Base-by-base conservation (phyloP, 2,113 vertebrate genomes). In the Hymenochirus boettgeri region DNA sequence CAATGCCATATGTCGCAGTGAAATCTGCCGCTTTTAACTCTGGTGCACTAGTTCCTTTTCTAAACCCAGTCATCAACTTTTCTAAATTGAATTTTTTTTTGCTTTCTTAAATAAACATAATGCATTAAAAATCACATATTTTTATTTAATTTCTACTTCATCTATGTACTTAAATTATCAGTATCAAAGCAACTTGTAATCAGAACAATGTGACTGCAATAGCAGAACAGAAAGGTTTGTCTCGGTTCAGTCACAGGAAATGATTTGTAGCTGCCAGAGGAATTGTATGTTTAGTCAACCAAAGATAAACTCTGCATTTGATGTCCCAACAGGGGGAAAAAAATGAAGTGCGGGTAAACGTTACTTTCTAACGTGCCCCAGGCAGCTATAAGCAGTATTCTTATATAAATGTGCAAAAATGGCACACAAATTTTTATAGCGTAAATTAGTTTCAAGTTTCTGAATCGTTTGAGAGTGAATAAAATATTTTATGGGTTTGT, bases 231-330 rank as follows among this genome's bases (percentile, higher is more conserved):
- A 76, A 73, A 53, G 55, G 24, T 57, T 63, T 75, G 46, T 72
- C 76, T 67, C 77, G 65, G 53, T 63, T 76, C 72, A 58, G 73
- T 74, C 74, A 53, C 45, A 78, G 70, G 62, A 75, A 76, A 67
- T 27, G 18, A 75, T 71, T 22, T 57, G n/a, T n/a, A 47, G 70
- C 7, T 56, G 25, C 47, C 59, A 61, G 52, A 63, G 33, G 51
- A 76, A 61, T 61, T 13, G 7, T 59, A 45, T 57, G 48, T 51
- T 61, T 61, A 72, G 26, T 73, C 66, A 65, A 24, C 57, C 21
- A 72, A 71, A 70, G 48, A 47, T 72, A 47, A 71, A 70, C 37
- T 52, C 59, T 53, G 47, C 42, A 69, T 26, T 46, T 72, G 39
- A 63, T 29, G 45, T 13, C 27, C 33, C 39, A 62, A 21, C 62